These are phyloP conservation scores for Cinclus cinclus DNA, from an alignment of 2,113 vertebrate genomes.

Conservation along the genomic window DNA sequence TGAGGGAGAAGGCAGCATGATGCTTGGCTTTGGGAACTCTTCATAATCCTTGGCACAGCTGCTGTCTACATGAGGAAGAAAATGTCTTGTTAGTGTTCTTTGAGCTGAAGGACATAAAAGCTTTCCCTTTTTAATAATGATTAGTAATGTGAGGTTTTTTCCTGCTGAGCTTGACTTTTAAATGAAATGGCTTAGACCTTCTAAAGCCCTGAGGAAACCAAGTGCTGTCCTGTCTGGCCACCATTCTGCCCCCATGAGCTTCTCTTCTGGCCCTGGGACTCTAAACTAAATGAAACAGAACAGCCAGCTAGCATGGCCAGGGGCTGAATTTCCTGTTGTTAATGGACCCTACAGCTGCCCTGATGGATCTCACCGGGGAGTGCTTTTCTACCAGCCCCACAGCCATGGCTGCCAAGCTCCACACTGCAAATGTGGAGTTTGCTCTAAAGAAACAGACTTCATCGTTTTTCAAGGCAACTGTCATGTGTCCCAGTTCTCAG, in stretches of 20 bases:
- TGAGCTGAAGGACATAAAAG: not conserved
- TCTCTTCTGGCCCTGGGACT: not conserved
- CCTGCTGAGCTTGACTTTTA: not conserved
- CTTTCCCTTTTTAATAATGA: not conserved
- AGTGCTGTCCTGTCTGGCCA: not conserved
- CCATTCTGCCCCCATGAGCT: not conserved
- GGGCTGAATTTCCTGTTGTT: not conserved
- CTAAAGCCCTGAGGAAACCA: not conserved
- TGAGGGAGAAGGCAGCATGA: rapidly evolving
- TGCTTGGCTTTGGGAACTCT: not conserved
- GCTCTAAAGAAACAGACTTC: not conserved
- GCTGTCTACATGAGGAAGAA: not conserved
- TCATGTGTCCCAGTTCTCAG: not conserved
- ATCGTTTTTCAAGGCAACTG: not conserved
- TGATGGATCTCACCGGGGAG: not conserved
- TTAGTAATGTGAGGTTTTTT: not conserved
- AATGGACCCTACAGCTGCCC: not conserved
- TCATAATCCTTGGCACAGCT: not conserved
- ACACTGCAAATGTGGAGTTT: not conserved
- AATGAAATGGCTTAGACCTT: not conserved
- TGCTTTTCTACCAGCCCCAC: not conserved
- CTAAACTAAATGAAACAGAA: not conserved
- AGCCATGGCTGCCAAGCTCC: not conserved
- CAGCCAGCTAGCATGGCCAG: not conserved
- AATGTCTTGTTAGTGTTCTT: not conserved